Conservation (phyloP, 2,113 vertebrate species). For the Danio rerio region GRCz12tu NC_133182.1:76877001-76877500, state of each 20-base stretch:
- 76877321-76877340: background rate
- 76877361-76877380: background rate
- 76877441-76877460: too few species aligned
- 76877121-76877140: too few species aligned
- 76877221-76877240: background rate
- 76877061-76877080: too few species aligned
- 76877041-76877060: too few species aligned
- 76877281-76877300: background rate
- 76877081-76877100: too few species aligned
- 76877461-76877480: slow-evolving; percentile 2
- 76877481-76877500: slow-evolving; percentile 5
- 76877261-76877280: background rate
- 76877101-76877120: too few species aligned
- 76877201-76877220: background rate
- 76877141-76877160: too few species aligned
- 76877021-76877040: too few species aligned
- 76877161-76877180: too few species aligned
- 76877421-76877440: background rate
- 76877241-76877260: background rate
- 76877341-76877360: background rate
- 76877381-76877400: background rate
- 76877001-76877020: too few species aligned
- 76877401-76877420: background rate
- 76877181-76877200: background rate
- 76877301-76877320: background rate